Conservation (phyloP, 2,888 invertebrate genomes). For the Ernsta delagoae region DNA sequence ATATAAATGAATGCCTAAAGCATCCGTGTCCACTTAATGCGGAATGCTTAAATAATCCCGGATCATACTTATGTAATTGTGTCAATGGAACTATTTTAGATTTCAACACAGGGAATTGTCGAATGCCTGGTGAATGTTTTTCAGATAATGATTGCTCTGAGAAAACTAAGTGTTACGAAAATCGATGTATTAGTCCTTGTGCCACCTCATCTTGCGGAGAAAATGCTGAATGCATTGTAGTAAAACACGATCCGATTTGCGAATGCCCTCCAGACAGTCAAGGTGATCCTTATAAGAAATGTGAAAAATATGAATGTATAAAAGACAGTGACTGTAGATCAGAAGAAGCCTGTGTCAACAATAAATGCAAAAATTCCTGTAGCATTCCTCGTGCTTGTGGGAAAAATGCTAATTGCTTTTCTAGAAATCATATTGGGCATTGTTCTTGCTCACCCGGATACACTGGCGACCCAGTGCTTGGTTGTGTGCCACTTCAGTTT, state of each 20-base stretch:
- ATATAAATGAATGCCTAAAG: slow-evolving; percentile 88
- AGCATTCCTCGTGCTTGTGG: slow-evolving; percentile 93
- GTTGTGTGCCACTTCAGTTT: slow-evolving; percentile 93
- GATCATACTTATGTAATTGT: slow-evolving; percentile 91
- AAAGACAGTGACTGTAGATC: slow-evolving; percentile 90
- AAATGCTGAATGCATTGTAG: slow-evolving; percentile 90
- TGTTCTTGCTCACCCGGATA: slow-evolving; percentile 94
- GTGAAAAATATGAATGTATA: slow-evolving; percentile 90
- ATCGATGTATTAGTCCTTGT: slow-evolving; percentile 92
- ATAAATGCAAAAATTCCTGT: slow-evolving; percentile 93
- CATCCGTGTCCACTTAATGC: slow-evolving; percentile 93
- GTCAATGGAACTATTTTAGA: slow-evolving; percentile 92
- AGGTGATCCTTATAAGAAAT: slow-evolving; percentile 90
- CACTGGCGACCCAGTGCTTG: slow-evolving; percentile 94
- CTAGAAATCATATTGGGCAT: slow-evolving; percentile 91
- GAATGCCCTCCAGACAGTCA: slow-evolving; percentile 90
- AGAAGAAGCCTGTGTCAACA: slow-evolving; percentile 90
- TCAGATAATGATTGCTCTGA: slow-evolving; percentile 92
- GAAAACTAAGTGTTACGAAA: slow-evolving; percentile 90
- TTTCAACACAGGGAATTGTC: slow-evolving; percentile 88
- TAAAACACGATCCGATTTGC: slow-evolving; percentile 89
- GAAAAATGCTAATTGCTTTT: slow-evolving; percentile 89
- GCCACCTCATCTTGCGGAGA: slow-evolving; percentile 88
- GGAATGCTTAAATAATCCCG: slow-evolving; percentile 90
- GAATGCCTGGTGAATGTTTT: slow-evolving; percentile 92